A percentile compares a stretch with the other conserved stretches of the same genome.
phyloP scores from a whole-genome alignment of 2,888 invertebrate genomes.

The Liposcelis brunnea region DNA sequence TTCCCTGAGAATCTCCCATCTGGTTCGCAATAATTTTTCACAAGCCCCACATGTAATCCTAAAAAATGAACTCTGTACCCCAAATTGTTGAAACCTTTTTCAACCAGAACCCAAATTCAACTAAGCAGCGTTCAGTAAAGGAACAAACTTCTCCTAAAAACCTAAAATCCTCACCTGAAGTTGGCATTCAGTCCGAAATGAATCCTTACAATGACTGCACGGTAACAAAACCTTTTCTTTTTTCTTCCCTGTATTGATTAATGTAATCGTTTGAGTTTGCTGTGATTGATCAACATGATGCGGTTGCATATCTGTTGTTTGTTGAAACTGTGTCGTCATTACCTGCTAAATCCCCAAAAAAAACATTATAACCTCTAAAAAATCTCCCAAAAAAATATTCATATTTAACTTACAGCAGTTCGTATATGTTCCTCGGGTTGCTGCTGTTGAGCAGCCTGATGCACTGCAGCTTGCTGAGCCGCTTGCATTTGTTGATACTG shows the following conservation, averaged over 20 bases:
- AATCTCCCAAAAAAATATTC: no score
- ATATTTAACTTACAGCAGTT: neutral
- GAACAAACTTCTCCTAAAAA: no score
- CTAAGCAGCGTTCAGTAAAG: no score
- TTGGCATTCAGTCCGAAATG: conserved; percentile 6
- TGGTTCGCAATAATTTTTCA: no score
- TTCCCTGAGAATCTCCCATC: no score
- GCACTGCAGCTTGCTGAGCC: neutral
- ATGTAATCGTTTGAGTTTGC: neutral
- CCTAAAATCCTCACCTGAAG: no score
- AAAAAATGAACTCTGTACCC: no score
- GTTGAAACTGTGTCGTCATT: conserved; percentile 2
- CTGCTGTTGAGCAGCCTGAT: conserved; percentile 1
- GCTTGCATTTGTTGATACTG: conserved; percentile 5
- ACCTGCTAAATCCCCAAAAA: no score
- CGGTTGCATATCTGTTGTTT: neutral
- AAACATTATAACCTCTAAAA: no score
- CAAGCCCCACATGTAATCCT: no score
- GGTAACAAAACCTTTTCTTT: conserved; percentile 5
- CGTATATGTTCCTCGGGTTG: neutral
- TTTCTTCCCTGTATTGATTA: neutral
- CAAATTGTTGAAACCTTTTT: no score
- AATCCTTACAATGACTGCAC: conserved; percentile 5
- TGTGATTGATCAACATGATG: conserved; percentile 5
- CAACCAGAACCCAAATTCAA: no score